Evolutionary conservation across 2,113 vertebrate species (phyloP).

Genomic region (Echinops telfairi): DNA sequence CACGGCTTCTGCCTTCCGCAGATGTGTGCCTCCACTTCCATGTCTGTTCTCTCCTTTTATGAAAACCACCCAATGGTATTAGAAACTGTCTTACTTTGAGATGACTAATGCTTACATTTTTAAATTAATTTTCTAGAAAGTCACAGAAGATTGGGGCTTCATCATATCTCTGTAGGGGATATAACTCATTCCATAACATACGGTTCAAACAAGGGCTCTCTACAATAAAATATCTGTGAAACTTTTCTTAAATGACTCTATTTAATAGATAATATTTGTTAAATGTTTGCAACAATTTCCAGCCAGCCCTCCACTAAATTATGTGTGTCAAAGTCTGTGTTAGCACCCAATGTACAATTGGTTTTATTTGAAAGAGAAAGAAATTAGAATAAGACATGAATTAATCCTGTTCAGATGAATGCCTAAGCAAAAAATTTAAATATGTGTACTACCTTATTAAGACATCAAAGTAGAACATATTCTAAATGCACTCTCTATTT

Average conservation of each 20-base stretch:
- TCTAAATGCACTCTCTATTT: neutral
- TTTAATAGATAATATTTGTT: neutral
- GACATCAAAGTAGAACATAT: neutral
- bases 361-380: no score
- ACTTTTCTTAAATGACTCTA: neutral
- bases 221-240: neutral
- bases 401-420: no score
- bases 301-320: neutral
- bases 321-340: neutral
- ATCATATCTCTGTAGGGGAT: neutral
- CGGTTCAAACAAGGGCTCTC: neutral
- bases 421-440: no score
- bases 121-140: neutral
- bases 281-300: neutral
- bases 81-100: no score
- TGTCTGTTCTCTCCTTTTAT: neutral
- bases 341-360: no score
- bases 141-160: neutral
- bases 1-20: neutral
- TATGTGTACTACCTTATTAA: neutral
- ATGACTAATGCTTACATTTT: no score
- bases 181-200: neutral
- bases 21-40: neutral
- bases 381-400: no score
- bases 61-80: neutral